Percentiles rank a stretch among this genome's conserved stretches.
phyloP scores from a whole-genome alignment of 1,140 invertebrate genomes.

The Drosophila trapezifrons region DNA sequence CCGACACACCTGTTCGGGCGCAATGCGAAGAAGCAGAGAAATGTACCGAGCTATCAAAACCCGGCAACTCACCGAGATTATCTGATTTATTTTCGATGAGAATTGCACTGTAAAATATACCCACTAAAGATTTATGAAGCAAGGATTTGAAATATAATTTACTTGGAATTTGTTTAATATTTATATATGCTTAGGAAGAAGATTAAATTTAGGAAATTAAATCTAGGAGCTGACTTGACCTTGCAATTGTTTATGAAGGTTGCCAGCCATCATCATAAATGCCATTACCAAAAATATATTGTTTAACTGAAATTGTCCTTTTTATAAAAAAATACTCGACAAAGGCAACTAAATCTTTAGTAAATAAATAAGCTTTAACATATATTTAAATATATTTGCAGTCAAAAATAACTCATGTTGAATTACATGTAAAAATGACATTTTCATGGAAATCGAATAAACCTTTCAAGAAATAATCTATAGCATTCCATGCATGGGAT shows the following conservation, averaged over 20 bases:
- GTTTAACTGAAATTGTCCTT: too few relatives aligned
- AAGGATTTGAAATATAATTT: neutral
- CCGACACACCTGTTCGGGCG: slow-evolving; percentile 60
- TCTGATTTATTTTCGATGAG: slow-evolving; percentile 26
- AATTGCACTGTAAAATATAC: slow-evolving; percentile 20
- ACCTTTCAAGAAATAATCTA: too few relatives aligned
- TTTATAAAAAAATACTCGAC: neutral
- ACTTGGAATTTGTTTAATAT: too few relatives aligned
- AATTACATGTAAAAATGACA: too few relatives aligned
- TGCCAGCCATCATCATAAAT: too few relatives aligned
- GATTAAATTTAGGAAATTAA: too few relatives aligned
- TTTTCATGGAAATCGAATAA: neutral
- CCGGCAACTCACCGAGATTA: slow-evolving; percentile 14
- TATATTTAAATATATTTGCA: neutral
- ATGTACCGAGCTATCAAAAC: slow-evolving; percentile 63
- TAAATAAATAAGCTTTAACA: neutral
- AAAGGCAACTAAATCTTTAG: neutral
- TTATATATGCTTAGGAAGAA: neutral
- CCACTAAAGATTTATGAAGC: neutral
- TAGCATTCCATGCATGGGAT: neutral
- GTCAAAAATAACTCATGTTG: neutral
- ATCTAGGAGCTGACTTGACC: too few relatives aligned
- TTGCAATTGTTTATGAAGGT: too few relatives aligned
- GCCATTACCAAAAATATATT: neutral
- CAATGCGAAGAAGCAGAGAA: slow-evolving; percentile 52